phyloP scores from a whole-genome alignment of 2,797 vertebrate species.

The Sebastiscus albofasciatus region DNA sequence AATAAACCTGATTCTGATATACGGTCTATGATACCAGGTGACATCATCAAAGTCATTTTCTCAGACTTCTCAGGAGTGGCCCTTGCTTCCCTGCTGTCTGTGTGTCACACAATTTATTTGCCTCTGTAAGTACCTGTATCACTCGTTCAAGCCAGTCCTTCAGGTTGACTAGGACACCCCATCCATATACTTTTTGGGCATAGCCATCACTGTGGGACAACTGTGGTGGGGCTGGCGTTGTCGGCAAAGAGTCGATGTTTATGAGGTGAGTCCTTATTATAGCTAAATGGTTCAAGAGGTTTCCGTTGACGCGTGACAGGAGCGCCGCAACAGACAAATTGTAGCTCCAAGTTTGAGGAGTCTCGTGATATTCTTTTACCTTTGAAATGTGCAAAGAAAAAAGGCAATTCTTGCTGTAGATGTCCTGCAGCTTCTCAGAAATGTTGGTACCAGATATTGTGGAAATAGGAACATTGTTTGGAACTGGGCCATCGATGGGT shows the following conservation, averaged over 20 bases:
- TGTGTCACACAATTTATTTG: background rate
- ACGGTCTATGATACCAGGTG: background rate
- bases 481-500: accelerated
- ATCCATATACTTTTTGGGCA: constrained; percentile 6
- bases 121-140: background rate
- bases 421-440: constrained; percentile 42
- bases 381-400: constrained; percentile 31
- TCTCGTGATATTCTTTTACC: background rate
- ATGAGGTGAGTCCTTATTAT: accelerated
- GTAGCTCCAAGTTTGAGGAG: accelerated
- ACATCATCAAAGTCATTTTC: background rate
- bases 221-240: background rate
- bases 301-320: accelerated
- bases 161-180: constrained; percentile 21
- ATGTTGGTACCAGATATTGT: background rate
- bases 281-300: accelerated
- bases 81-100: no score
- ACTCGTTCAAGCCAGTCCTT: background rate
- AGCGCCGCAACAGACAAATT: accelerated
- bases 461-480: background rate
- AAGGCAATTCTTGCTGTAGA: constrained; percentile 21
- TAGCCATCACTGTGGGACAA: accelerated
- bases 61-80: background rate
- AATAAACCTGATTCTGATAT: background rate
- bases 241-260: accelerated